Base-by-base conservation (phyloP, 2,113 vertebrate species). In the Gallinago paraguaiae region DNA sequence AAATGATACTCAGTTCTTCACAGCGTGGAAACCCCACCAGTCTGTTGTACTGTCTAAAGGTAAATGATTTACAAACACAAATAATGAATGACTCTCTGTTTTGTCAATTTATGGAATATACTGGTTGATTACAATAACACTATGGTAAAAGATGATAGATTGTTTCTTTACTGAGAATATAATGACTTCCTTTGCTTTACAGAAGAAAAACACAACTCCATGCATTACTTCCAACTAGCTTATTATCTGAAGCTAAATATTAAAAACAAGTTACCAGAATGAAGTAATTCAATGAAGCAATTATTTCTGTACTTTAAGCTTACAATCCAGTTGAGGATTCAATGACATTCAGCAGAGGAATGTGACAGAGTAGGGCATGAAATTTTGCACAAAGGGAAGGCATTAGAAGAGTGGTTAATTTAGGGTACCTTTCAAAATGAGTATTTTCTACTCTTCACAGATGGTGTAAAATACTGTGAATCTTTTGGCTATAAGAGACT, bases 21-120 rank as follows among this genome's bases (percentile, higher is more conserved):
- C 54, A 85, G 41, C 5, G 1, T 82, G 69, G 39, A 91, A 88
- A 82, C 13, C 30, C 30, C 46, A 90, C 50, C 45, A 92, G 50
- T 48, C 53, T 92, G 57, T 91, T 96, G 18, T 71, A 78, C 68
- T 72, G 28, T 59, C 68, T 86, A 92, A 80, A 86, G 91, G 53
- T 64, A 91, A 91, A 88, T 63, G 17, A 95, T 88, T 92, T 92
- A 43, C 35, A 78, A 87, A 65, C 54, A 90, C 68, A 94, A 94
- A 87, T 71, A 88, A 94, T 85, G 41, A 65, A 95, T 89, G 30
- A n/a, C 8, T 46, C 28, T 68, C 64, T 70, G 53, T 90, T 94
- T 93, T 77, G 35, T 78, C 45, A 86, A 37, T 3, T 75, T 93
- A 59, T 24, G 74, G 31, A 88, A 84, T 86, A 78, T 71, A 67